These are phyloP conservation scores for Ranitomeya variabilis DNA, from an alignment of 2,113 vertebrate species.

Conservation along the genomic window DNA sequence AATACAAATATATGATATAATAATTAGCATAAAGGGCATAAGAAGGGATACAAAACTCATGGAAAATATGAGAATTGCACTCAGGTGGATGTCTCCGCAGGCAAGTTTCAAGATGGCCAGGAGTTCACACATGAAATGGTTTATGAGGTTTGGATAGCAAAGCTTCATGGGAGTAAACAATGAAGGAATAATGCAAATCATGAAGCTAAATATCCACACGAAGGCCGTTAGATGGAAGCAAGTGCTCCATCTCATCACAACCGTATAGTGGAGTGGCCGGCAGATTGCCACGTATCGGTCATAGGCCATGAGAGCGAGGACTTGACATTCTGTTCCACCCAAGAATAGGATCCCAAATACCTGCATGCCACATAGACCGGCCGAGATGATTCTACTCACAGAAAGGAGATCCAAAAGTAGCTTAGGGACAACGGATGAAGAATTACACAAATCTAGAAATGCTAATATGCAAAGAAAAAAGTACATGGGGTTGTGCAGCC, in stretches of 20 bases:
- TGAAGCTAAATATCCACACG: constrained; percentile 1
- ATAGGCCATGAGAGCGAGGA: neutral
- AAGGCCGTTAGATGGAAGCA: neutral
- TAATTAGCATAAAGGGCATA: neutral
- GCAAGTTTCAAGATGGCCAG: neutral
- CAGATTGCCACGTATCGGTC: neutral
- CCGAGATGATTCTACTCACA: neutral
- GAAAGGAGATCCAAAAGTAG: neutral
- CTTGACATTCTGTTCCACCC: neutral
- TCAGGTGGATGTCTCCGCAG: neutral
- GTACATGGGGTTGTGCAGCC: neutral
- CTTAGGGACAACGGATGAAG: neutral
- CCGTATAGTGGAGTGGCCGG: neutral
- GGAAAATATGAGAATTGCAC: neutral
- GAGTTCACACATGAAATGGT: constrained; percentile 11
- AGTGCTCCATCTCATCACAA: neutral
- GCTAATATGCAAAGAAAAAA: neutral
- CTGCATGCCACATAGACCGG: neutral
- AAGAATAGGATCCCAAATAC: neutral
- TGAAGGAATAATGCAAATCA: neutral
- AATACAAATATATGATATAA: constrained; percentile 9
- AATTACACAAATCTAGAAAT: neutral
- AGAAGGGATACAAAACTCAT: neutral
- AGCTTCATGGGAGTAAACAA: neutral
- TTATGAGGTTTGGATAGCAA: neutral